Evolutionary conservation across 2,113 vertebrate genomes (phyloP), one percentile per base, ranked within the genome.

Genomic region (Myxocyprinus asiaticus): DNA sequence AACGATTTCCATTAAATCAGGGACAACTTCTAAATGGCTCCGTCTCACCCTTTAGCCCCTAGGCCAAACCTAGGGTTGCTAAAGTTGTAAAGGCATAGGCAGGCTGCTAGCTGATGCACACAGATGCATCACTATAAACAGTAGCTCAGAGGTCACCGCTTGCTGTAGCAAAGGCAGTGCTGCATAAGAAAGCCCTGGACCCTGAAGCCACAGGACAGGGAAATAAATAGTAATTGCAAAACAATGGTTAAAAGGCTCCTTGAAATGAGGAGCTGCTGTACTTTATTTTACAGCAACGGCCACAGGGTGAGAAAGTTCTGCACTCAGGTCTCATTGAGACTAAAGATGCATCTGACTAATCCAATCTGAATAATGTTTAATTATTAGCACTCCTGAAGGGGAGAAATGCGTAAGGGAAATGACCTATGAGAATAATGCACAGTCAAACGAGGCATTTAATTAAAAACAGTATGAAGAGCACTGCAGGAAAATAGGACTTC

Each of bases 191-290:
- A 44, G 15, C 84, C 81, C 51, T 47, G 45, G 44, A 33, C 84
- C 81, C 51, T 47, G 45, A 48, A 75, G 72, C 53, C 69, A 63
- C 43, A 50, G 12, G 33, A 43, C 67, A 69, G 33, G 71, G 71
- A 63, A 76, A 56, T 66, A 84, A 77, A 81, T 83, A 80, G n/a
- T 59, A 76, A 84, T 85, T 76, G 81, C 73, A 81, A 83, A 77
- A 83, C 61, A 77, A 77, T 58, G 71, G 42, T 73, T 77, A 56
- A 73, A 76, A 81, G 75, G 68, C 79, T 73, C 50, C 51, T 63
- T 68, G 55, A 71, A 82, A 67, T 6, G 65, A 63, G 42, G 50
- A 22, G 63, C 44, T 74, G 67, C 14, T 55, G 50, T 78, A 17
- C 58, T 74, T 84, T 73, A 69, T 73, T 77, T 78, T 42, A 65